Evolutionary conservation across 2,113 vertebrate species (phyloP), one percentile per base, ranked within the genome.

Genomic region (Saguinus imperator): DNA sequence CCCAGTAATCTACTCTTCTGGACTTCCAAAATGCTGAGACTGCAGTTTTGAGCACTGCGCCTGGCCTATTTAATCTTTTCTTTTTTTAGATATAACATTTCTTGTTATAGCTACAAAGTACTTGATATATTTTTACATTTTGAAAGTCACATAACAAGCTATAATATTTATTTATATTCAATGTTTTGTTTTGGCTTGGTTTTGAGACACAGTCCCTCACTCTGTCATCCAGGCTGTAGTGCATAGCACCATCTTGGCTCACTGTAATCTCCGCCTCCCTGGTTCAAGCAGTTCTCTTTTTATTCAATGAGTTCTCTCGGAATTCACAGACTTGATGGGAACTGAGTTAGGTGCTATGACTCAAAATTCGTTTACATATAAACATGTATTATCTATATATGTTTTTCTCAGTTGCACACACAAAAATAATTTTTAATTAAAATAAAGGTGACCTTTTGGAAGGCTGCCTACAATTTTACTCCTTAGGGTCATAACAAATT

Each of bases 11-110:
- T 64, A 27, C 61, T 29, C 11, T 64, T 64, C 27, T 64, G 27
- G 10, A 64, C 61, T 29, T 64, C 27, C 12, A 64, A 64, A 64
- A 64, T 64, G 61, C 61, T 64, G 61, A 27, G 27, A 12, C 27
- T 61, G 27, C 27, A 29, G 27, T 64, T 64, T 12, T 29, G 27
- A 64, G 27, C 27, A 64, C 61, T 61, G 27, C 11, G 3, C 11
- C 11, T 64, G 27, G 27, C 27, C n/a, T 84, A 32, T 57, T 45
- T 84, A 57, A 68, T 45, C n/a, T 64, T 52, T 52, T 52, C 50
- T 52, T 17, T 52, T 82, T 96, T 91, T 96, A 93, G 87, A 92
- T 82, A 68, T 58, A 61, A 52, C 16, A 92, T 23, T 79, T 96
- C 45, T 75, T 72, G 9, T 55, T 72, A 84, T 17, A 17, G 43